phyloP scores from a whole-genome alignment of 1,140 invertebrate species.

The Mactra quadrangularis region DNA sequence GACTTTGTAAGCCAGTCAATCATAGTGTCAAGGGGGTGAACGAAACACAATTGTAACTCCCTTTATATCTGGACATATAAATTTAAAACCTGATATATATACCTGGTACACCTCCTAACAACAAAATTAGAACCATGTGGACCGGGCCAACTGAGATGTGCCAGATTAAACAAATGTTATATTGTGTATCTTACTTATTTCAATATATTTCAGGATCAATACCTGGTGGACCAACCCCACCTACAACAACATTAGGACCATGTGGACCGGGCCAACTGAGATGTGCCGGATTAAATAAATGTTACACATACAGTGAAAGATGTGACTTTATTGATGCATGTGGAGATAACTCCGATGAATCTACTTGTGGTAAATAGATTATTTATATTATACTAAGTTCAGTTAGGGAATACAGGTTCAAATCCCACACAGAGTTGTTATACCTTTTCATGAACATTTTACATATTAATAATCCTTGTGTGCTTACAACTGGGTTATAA shows the following conservation, averaged over 20 bases:
- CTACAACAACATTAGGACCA: conserved; percentile 57
- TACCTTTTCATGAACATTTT: too few relatives aligned
- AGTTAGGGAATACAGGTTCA: too few relatives aligned
- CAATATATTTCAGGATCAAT: conserved; percentile 54
- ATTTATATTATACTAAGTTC: too few relatives aligned
- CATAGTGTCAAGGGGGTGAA: too few relatives aligned
- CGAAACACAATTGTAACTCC: too few relatives aligned
- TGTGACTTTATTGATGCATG: conserved; percentile 82
- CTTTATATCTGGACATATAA: too few relatives aligned
- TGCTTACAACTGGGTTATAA: too few relatives aligned
- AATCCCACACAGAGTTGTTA: too few relatives aligned
- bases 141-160: conserved; percentile 60
- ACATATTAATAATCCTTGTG: too few relatives aligned
- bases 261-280: conserved; percentile 66
- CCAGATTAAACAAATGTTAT: conserved; percentile 68
- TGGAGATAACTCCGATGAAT: conserved; percentile 80
- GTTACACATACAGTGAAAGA: conserved; percentile 61
- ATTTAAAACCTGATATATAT: too few relatives aligned
- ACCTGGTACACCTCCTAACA: conserved; percentile 63
- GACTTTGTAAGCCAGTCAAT: too few relatives aligned
- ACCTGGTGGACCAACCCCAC: conserved; percentile 66
- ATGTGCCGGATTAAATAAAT: conserved; percentile 66
- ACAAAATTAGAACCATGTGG: conserved; percentile 66
- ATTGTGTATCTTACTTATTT: too few relatives aligned
- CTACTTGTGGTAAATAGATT: conserved; percentile 55